Base-by-base conservation (phyloP, 2,113 vertebrate species). In the Mastomys natalensis region DNA sequence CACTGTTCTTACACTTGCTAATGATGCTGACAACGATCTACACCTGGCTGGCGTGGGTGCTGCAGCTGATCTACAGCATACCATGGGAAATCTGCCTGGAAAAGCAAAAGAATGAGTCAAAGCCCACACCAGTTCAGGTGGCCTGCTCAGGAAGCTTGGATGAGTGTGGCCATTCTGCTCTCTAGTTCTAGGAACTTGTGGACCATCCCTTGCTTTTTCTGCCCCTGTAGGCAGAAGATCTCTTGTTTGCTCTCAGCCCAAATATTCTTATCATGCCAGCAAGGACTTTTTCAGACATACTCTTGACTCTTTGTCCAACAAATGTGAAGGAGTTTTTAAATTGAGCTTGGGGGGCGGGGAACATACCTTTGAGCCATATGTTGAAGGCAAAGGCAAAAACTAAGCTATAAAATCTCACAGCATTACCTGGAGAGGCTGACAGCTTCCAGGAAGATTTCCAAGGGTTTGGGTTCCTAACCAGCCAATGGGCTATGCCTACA, bases 121-220 rank as follows among this genome's bases (percentile, higher is more conserved):
- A 78, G 66, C 74, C 80, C 55, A 24, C 13, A 48, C 43, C n/a
- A 87, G 8, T 34, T 31, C 26, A 64, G 16, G 51, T 16, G 48
- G 15, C 1, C 37, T 7, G 29, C 26, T n/a, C 86, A 81, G 10
- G 13, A 29, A 26, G 13, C 34, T 4, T 34, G 45, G 60, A 11
- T 7, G 6, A 66, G 11, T 0, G 16, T 43, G 40, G 60, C 1
- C 19, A 19, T 4, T 9, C n/a, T 16, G 3, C 0, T 2, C 21
- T 78, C 40, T n/a, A 5, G 15, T 15, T 93, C 40, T 11, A 31
- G n/a, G 16, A 87, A 86, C 7, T 53, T 9, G 34, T 68, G 43
- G 26, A 31, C 7, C 66, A 12, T 10, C 29, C 48, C 31, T 72
- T 85, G 68, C 68, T 60, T 2, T 43, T 37, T 19, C 37, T 62